Conservation (phyloP, 2,888 invertebrate species). For the Diadromus collaris region DNA sequence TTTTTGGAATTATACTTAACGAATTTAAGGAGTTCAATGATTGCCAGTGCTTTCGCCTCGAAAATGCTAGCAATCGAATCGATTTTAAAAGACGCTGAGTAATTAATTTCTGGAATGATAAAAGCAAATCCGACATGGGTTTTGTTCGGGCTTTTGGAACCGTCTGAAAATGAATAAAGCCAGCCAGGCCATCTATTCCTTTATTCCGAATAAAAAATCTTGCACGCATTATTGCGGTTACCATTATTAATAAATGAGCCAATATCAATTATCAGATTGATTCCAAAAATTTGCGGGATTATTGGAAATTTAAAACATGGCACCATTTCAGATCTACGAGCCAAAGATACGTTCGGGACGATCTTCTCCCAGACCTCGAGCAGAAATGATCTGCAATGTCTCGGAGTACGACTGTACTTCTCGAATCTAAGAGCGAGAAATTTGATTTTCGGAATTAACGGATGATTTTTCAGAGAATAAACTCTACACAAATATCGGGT, state of each 20-base stretch:
- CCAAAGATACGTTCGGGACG: background rate
- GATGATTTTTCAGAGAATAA: background rate
- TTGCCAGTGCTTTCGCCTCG: background rate
- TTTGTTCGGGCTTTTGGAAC: background rate
- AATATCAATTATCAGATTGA: background rate
- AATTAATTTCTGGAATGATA: background rate
- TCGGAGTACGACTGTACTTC: background rate
- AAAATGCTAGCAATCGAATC: background rate
- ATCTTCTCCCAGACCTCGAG: background rate
- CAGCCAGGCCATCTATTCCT: background rate
- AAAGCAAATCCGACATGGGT: background rate
- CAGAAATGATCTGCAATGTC: background rate
- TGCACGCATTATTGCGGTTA: background rate
- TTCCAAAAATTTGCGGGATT: background rate
- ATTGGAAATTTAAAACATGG: background rate
- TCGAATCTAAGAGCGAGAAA: background rate
- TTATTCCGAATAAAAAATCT: background rate
- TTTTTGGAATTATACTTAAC: background rate
- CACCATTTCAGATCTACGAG: background rate
- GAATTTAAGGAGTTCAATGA: background rate
- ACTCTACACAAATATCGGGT: background rate
- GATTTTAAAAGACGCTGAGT: background rate
- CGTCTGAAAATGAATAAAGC: background rate
- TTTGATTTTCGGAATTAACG: background rate
- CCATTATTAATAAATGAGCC: background rate